Evolutionary conservation across 2,113 vertebrate genomes (phyloP).

Genomic region (Mungos mungo): DNA sequence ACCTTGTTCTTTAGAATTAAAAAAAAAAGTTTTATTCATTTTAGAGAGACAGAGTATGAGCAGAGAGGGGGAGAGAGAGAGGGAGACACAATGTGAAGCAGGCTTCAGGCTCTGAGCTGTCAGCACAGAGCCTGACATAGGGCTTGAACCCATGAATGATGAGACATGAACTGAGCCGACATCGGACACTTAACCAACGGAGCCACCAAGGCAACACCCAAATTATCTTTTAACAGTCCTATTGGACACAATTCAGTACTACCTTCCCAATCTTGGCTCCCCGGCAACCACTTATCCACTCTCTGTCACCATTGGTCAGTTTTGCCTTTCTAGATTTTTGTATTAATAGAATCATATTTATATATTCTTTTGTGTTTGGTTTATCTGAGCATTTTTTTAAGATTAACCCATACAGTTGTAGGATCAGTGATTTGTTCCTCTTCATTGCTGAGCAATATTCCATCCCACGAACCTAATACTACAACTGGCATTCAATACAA

Average conservation of each 20-base stretch:
- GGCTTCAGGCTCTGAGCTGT: no score
- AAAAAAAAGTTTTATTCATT: no score
- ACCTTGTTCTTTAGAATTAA: not conserved
- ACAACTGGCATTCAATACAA: not conserved
- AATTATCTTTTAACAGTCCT: not conserved
- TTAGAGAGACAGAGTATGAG: no score
- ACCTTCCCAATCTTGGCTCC: not conserved
- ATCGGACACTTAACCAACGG: no score
- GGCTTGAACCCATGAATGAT: no score
- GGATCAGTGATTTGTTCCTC: not conserved
- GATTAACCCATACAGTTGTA: not conserved
- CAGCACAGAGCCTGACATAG: no score
- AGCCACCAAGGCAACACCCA: no score
- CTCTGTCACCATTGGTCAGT: not conserved
- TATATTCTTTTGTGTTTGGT: not conserved
- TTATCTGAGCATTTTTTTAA: not conserved
- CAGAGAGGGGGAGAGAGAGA: no score
- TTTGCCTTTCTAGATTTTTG: not conserved
- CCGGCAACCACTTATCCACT: not conserved
- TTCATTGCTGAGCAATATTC: not conserved
- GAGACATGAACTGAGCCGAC: no score
- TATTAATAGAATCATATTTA: not conserved
- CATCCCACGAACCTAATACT: not conserved
- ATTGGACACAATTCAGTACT: not conserved
- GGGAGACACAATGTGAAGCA: no score